Base-by-base conservation (phyloP, 2,797 vertebrate genomes). In the Microctenopoma steveboyesi region DNA sequence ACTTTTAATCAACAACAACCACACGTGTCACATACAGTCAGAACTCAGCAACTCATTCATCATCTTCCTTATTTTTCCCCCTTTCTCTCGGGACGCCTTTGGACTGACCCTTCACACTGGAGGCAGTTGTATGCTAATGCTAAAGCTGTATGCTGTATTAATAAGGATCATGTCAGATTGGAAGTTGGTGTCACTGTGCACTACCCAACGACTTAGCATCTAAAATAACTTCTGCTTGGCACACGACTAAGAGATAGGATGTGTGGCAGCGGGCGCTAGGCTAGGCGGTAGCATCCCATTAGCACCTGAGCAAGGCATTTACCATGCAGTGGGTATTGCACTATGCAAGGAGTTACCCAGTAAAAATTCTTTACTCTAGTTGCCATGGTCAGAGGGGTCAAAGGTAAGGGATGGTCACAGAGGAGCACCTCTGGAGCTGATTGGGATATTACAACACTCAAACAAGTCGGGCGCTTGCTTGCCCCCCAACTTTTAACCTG, bases 1-100 rank as follows among this genome's bases (percentile, higher is more conserved):
- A 92, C 90, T 89, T 91, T 90, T 91, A 92, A 92, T 92, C 91
- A 91, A 89, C 89, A 89, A 89, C 87, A 89, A 69, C 78, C 72
- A 83, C 85, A 86, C 83, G 85, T 86, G 81, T 83, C 81, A 74
- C 77, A 84, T 88, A 88, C 78, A 88, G 85, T 88, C 70, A 82
- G 67, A 86, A 81, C 73, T 67, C 74, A 47, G 65, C 37, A 59
- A 57, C 64, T 75, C 60, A 45, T 56, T 76, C 59, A 65, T 86
- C 73, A 53, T 74, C 69, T 25, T 59, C 47, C 54, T 59, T 42
- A n/a, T n/a, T 9, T 5, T 33, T 33, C 63, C 60, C 18, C 35
- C 0, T 53, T 40, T 27, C 16, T 30, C 0, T 58, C 37, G 27
- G 45, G 51, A 40, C 40, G 54, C 75, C 69, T 72, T 50, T 12